Evolutionary conservation across 2,113 vertebrate species (phyloP), one percentile per base, ranked within the genome.

Genomic region (Hucho hucho): DNA sequence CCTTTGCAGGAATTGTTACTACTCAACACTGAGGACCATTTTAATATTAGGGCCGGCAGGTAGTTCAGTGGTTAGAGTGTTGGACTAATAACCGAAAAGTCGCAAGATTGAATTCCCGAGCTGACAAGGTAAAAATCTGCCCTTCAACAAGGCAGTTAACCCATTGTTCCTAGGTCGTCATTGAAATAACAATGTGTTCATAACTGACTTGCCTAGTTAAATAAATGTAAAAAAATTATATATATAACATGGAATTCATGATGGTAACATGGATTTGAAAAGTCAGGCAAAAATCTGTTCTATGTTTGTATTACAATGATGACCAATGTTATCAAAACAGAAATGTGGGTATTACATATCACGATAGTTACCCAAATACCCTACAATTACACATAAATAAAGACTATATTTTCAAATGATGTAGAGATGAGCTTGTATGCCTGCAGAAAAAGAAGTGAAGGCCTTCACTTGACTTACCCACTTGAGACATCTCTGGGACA

Each of bases 401-500:
- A 43, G 37, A 11, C 11, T 43, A 0, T 43, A 43, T 43, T 11
- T 9, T 43, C 37, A 43, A 12, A 53, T 53, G 12, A 7, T 72
- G 22, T 72, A 22, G 11, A 49, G 47, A 32, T 64, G 24, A 4
- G 11, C 12, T 24, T 64, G 63, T 24, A 13, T 26, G 5, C 4
- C 20, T 24, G n/a, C 77, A 43, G 37, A 43, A 43, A 43, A 7
- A 65, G 25, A 65, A 65, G 64, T 13, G 12, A 65, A 28, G 26
- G 26, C 29, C 29, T 29, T 67, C 16, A 56, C 59, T 64, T 69
- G 77, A 96, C 96, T 74, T 94, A 99, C 98, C 98, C 75, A 99
- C 95, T 70, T 95, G 81, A 64, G 97, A 98, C 97, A 98, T 98
- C 87, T 99, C 97, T 4, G 96, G 96, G 74, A 99, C 96, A 0